Base-by-base conservation (phyloP, 2,113 vertebrate species). In the Pycnonotus jocosus region DNA sequence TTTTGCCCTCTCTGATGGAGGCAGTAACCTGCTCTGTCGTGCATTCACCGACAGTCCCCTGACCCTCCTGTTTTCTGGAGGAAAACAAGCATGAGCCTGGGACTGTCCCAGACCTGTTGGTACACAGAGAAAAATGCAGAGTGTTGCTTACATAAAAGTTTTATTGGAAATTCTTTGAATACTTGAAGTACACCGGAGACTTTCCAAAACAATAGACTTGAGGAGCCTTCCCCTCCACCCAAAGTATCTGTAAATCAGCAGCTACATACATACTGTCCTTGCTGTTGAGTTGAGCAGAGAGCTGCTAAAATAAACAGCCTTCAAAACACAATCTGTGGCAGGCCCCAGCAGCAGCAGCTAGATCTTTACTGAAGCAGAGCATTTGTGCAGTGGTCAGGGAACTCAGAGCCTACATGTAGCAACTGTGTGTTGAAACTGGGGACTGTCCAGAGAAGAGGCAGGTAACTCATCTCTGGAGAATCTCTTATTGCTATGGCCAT, bases 111-210 rank as follows among this genome's bases (percentile, higher is more conserved):
- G 17, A 65, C 21, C 71, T 28, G 6, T 22, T 13, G 7, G 31
- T 17, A 56, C 21, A 66, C 0, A 2, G 1, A 15, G 40, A 53
- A 47, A 60, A 56, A 86, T 57, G n/a, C 35, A 72, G 31, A 23
- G 25, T 30, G 25, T 92, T 89, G 95, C 92, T 97, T 98, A 98
- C 92, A 12, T 96, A 98, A 98, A 98, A 91, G 86, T 92, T 96
- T 98, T 98, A 98, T 96, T 98, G 97, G 96, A 98, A 98, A 97
- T 95, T 92, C 85, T 94, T 76, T 81, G 87, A 95, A 97, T 97
- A 95, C 66, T 95, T 95, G 79, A 97, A 97, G 87, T 97, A 93
- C 90, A 97, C 58, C 16, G 88, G 88, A 92, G 58, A 95, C 86
- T 90, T 98, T 96, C 90, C 95, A 96, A 96, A 97, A 82, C 92